phyloP scores from a whole-genome alignment of 2,113 vertebrate genomes.

The Steatornis caripensis region DNA sequence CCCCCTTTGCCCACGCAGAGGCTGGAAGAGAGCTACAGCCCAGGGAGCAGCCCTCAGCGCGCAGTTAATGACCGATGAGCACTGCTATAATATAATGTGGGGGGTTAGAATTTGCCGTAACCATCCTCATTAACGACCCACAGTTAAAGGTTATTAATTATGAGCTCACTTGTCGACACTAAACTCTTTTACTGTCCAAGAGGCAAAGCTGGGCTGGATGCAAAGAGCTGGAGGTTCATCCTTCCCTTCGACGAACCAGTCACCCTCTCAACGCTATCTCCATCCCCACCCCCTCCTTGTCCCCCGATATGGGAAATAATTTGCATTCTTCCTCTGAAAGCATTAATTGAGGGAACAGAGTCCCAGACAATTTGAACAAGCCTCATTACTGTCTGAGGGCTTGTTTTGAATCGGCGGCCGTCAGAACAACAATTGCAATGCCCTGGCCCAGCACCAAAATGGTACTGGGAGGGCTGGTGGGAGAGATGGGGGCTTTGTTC shows the following conservation, averaged over 20 bases:
- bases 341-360: conserved; percentile 49
- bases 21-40: background rate
- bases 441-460: conserved; percentile 18
- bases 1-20: background rate
- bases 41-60: background rate
- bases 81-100: background rate
- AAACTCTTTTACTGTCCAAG: background rate
- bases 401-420: background rate
- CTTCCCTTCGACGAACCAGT: background rate
- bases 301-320: conserved; percentile 34
- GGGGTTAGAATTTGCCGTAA: background rate
- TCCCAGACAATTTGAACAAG: conserved; percentile 7
- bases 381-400: conserved; percentile 7
- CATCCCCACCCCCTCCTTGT: background rate
- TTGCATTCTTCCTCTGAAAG: conserved; percentile 51
- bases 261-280: background rate
- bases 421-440: background rate
- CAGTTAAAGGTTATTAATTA: conserved; percentile 39
- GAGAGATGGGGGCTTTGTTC: background rate
- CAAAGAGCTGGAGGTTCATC: background rate
- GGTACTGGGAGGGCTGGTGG: background rate
- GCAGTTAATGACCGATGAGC: background rate
- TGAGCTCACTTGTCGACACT: background rate
- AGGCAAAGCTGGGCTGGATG: background rate
- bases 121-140: conserved; percentile 10